Percentiles rank a stretch among this genome's conserved stretches.
Conservation (phyloP, 2,888 invertebrate genomes). For the Latrodectus hesperus region DNA sequence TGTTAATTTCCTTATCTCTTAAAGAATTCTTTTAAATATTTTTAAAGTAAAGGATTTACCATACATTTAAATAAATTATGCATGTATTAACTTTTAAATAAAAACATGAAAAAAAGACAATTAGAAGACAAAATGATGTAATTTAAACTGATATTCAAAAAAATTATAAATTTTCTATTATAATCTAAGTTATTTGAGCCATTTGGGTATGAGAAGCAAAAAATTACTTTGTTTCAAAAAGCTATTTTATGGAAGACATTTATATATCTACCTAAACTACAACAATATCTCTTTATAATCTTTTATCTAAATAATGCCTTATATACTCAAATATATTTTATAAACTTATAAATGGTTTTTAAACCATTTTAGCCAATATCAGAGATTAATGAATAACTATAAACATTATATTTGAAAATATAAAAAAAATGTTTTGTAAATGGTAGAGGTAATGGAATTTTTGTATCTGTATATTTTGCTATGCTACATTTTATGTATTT, state of each 20-base stretch:
- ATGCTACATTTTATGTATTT: constrained; percentile 31
- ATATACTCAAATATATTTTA: neutral
- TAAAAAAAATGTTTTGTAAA: neutral
- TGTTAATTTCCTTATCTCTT: no score
- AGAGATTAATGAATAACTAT: neutral
- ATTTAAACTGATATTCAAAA: no score
- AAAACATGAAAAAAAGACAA: no score
- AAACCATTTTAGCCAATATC: neutral
- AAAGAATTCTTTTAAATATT: no score
- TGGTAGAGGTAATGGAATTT: neutral
- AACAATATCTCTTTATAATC: neutral
- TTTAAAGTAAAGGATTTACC: no score
- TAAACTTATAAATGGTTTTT: constrained; percentile 21
- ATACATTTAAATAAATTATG: no score
- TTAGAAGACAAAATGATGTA: no score
- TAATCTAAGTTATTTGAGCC: no score
- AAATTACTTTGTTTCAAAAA: no score
- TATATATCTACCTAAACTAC: neutral
- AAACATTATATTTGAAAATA: neutral
- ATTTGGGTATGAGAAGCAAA: no score
- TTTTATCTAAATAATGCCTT: neutral
- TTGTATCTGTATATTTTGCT: constrained; percentile 14
- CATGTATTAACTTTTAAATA: no score
- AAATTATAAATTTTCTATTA: no score
- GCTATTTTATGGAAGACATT: neutral